phyloP scores from a whole-genome alignment of 2,888 invertebrate species.

The Euclidia mi region DNA sequence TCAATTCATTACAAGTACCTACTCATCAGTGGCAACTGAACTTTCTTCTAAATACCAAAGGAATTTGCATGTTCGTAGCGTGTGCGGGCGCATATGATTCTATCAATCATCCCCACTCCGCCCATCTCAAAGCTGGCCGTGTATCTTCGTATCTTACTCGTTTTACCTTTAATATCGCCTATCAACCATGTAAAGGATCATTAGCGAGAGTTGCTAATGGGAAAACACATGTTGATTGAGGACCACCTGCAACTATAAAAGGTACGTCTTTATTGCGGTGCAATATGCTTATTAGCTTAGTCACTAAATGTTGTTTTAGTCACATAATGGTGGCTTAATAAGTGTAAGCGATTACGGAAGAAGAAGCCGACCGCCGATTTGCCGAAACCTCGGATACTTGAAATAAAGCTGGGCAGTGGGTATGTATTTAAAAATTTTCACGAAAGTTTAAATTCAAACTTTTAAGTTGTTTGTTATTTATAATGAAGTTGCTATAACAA shows the following conservation, averaged over 20 bases:
- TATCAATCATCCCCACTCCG: conserved; percentile 59
- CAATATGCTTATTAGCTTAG: not conserved
- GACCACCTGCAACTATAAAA: conserved; percentile 9
- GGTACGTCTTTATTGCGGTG: not conserved
- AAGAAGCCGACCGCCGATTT: too few relatives aligned
- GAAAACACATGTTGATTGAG: conserved; percentile 4
- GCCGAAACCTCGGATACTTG: too few relatives aligned
- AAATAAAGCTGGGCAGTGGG: too few relatives aligned
- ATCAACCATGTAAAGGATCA: conserved; percentile 43
- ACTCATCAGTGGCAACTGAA: too few relatives aligned
- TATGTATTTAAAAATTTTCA: too few relatives aligned
- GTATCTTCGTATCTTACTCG: conserved; percentile 31
- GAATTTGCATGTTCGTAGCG: conserved; percentile 40
- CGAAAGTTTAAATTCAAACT: too few relatives aligned
- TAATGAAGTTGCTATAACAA: too few relatives aligned
- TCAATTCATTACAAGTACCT: too few relatives aligned
- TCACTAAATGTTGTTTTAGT: too few relatives aligned
- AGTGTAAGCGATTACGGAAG: too few relatives aligned
- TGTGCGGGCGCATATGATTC: conserved; percentile 33
- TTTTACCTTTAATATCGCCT: conserved; percentile 36
- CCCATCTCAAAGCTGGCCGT: conserved; percentile 46
- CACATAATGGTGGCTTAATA: too few relatives aligned
- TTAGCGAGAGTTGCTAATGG: conserved; percentile 34
- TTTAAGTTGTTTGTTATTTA: too few relatives aligned
- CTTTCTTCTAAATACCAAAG: conserved; percentile 17